These are phyloP conservation scores for Cremastinae sp. DNA, from an alignment of 2,888 invertebrate genomes.

Conservation along the genomic window DNA sequence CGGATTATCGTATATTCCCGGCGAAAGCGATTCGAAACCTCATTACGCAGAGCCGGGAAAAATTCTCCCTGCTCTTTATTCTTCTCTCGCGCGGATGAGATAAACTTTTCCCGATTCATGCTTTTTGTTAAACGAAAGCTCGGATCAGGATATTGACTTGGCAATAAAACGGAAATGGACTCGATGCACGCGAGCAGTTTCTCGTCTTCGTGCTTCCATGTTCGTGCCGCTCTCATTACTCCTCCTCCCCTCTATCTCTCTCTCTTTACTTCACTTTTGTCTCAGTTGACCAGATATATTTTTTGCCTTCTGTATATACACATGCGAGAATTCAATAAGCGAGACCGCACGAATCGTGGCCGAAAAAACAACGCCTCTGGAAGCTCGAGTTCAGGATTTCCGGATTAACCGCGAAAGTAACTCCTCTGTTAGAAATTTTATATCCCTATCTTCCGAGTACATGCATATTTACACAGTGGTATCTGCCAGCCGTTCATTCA, in stretches of 20 bases:
- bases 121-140: neutral
- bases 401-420: conserved; percentile 41
- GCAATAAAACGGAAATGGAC: conserved; percentile 55
- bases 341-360: conserved; percentile 31
- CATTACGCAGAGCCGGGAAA: no score
- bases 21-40: neutral
- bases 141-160: conserved; percentile 51
- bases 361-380: neutral
- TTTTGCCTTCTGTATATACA: conserved; percentile 44
- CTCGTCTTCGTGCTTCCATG: neutral
- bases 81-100: neutral
- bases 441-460: conserved; percentile 10
- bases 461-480: neutral
- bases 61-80: neutral
- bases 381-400: conserved; percentile 22
- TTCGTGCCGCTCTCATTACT: conserved; percentile 11
- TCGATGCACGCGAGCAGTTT: conserved; percentile 57
- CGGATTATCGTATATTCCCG: conserved; percentile 23
- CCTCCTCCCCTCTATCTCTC: conserved; percentile 6
- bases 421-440: conserved; percentile 38
- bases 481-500: no score
- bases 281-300: neutral
- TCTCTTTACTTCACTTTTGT: conserved; percentile 20
- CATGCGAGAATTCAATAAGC: conserved; percentile 58
- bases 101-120: neutral